phyloP scores from a whole-genome alignment of 2,888 invertebrate species.

The Meandrusa payeni region DNA sequence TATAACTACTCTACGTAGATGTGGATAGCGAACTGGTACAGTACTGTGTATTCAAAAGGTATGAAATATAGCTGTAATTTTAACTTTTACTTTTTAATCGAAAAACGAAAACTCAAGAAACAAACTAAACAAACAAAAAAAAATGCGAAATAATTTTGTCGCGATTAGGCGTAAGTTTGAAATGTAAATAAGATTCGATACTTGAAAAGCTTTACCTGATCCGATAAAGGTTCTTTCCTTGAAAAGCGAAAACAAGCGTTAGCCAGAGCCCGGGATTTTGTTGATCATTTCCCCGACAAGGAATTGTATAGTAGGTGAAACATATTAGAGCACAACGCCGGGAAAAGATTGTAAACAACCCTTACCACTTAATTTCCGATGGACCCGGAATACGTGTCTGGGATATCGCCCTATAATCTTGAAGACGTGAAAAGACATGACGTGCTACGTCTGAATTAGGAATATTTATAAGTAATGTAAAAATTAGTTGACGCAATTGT shows the following conservation, averaged over 20 bases:
- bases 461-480: too few species aligned
- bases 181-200: slow-evolving; percentile 7
- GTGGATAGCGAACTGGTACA: too few species aligned
- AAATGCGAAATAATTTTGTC: too few species aligned
- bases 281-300: slow-evolving; percentile 11
- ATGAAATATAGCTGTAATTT: too few species aligned
- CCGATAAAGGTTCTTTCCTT: slow-evolving; percentile 6
- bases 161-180: slow-evolving; percentile 12
- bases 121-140: too few species aligned
- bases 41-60: too few species aligned
- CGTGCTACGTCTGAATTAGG: too few species aligned
- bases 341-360: slow-evolving; percentile 13
- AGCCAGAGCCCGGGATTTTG: slow-evolving; percentile 3
- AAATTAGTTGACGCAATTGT: too few species aligned
- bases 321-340: slow-evolving; percentile 6
- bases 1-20: too few species aligned
- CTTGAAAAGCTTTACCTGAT: slow-evolving; percentile 15
- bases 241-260: slow-evolving; percentile 1
- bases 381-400: background rate
- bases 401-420: background rate
- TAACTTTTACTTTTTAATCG: too few species aligned
- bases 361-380: slow-evolving; percentile 2
- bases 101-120: too few species aligned
- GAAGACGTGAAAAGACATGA: background rate
- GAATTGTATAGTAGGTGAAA: slow-evolving; percentile 6